Evolutionary conservation across 2,888 invertebrate genomes (phyloP), one percentile per base, ranked within the genome.

Genomic region (Gonocerus acuteangulatus): DNA sequence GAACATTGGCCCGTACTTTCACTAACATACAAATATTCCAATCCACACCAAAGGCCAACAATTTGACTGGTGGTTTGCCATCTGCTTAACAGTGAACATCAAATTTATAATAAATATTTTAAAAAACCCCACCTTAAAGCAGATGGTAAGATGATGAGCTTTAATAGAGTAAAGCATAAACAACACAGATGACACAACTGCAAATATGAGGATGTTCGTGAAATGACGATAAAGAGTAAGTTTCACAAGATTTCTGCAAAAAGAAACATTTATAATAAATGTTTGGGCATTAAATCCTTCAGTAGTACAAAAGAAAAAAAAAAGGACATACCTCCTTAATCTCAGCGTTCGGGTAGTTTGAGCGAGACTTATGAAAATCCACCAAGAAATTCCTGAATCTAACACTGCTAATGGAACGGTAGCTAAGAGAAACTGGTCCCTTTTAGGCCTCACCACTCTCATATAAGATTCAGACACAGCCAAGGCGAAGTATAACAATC

Each of bases 111-210:
- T n/a, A n/a, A n/a, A n/a, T n/a, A n/a, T n/a, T n/a, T n/a, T n/a
- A n/a, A n/a, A n/a, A n/a, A n/a, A n/a, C n/a, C n/a, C n/a, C n/a
- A 89, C 87, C 66, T 81, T 84, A 47, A 92, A 80, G 74, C 94
- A 95, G 34, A 78, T 76, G 59, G 84, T 81, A 58, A 87, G 79
- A 70, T 82, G 82, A 73, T 91, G 90, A 34, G 85, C 83, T 73
- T 86, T 86, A 70, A 95, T 85, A 0, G 90, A 89, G 82, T 95
- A 95, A 52, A 93, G 74, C 93, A 95, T 95, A 76, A 92, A 96
- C 66, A 89, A 82, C 57, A 95, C 84, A 1, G 95, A 94, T 13
- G 93, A 89, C 70, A 91, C 79, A 48, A 95, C 91, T 42, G 92
- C 86, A 76, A 95, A 92, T 71, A 93, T 87, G 68, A 95, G 78